Evolutionary conservation across 64 coral and sea anemone species (phyloP), one percentile per base, ranked within the genome.

Genomic region (Catalaphyllia jardinei): DNA sequence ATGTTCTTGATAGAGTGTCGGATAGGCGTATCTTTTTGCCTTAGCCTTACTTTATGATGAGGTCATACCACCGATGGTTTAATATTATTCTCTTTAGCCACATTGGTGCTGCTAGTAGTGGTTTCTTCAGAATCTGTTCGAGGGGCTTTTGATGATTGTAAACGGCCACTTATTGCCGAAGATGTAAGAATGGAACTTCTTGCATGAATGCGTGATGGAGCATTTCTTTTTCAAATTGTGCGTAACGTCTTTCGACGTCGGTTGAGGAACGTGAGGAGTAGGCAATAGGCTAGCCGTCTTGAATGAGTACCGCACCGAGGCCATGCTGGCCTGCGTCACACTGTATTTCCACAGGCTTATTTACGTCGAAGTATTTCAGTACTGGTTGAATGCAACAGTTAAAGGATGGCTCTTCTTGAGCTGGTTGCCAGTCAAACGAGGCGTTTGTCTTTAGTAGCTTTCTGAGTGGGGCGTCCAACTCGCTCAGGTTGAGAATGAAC

Each of bases 71-170:
- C n/a, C 60, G 86, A 24, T 73, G 52, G 51, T 77, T 88, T 88
- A 88, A 52, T 74, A 20, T 29, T 51, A 88, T 77, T 88, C 54
- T 77, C 86, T 77, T 71, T 31, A 88, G 72, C 75, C 52, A n/a
- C 50, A 60, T 11, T 33, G 86, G 71, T 52, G 52, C 86, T 88
- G 72, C 51, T 9, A 88, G 71, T 54, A 88, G 50, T 72, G 88
- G 76, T 52, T 89, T 80, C 64, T 89, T 89, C 38, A 49, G 71
- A 50, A 89, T 89, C 88, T 55, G 63, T 71, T 80, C 61, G 4
- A 72, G 87, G 50, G 63, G 77, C 33, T 90, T 82, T 46, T 90
- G 77, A 73, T 91, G 17, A 85, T 85, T 84, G 72, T 84, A 86
- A 20, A 74, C 69, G 25, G 80, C 86, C 54, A 65, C 25, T 91